Evolutionary conservation across 2,888 invertebrate genomes (phyloP), one percentile per base, ranked within the genome.

Genomic region (Xestia xanthographa): DNA sequence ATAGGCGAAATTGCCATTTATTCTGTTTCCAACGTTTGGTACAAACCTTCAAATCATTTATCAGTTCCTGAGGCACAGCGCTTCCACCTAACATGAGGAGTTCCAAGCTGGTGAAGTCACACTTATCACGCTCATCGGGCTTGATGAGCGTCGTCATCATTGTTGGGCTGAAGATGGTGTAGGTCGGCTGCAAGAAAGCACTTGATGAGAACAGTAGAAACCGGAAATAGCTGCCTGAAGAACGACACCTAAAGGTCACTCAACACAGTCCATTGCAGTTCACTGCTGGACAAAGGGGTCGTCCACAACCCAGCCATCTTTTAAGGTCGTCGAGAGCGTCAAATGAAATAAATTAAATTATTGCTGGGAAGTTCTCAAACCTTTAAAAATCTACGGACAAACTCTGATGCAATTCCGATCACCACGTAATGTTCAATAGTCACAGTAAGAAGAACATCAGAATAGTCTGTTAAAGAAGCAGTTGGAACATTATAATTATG

Each of bases 101-200:
- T 17, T 93, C 92, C 6, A 95, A 92, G 77, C 92, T 87, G 0
- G 92, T 89, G 75, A 95, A 92, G 81, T 95, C 94, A 72, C 94
- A 95, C 3, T 87, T 82, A 0, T 92, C 91, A 0, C 90, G 84
- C 5, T 91, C 89, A 3, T 86, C 90, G 5, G 90, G 87, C 53
- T 91, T 92, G 29, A 93, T 34, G 4, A 95, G 87, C 0, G 90
- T 89, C 0, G 91, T 88, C 90, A 93, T 89, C 88, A 93, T 86
- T 0, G 92, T 93, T 0, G 95, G 94, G 66, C 92, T 93, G 8
- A 91, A 76, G 60, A 92, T 85, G 0, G 92, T 77, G 62, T 81
- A 87, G 0, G 93, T 91, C 0, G 93, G 92, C 91, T 90, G 85
- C 38, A 80, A 85, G 26, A 29, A 65, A 68, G 34, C 50, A 8